phyloP scores from a whole-genome alignment of 2,113 vertebrate species.

The Bubalus kerabau region DNA sequence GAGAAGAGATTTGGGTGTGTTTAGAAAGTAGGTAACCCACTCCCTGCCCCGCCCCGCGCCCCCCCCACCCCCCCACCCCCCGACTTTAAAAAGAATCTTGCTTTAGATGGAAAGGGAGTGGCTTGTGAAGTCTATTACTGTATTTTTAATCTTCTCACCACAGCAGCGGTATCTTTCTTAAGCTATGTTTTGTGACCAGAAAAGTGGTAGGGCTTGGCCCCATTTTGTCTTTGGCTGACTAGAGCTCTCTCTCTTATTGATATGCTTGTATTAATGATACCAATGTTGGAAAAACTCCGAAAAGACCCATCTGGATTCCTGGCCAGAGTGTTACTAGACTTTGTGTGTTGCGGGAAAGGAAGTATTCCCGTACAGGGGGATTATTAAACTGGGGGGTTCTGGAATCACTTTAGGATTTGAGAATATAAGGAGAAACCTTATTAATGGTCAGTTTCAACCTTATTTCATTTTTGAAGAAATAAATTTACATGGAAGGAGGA shows the following conservation, averaged over 20 bases:
- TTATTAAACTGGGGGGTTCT: not conserved
- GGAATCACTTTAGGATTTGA: not conserved
- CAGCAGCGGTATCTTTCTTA: not conserved
- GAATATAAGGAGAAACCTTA: not conserved
- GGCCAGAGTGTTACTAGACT: not conserved
- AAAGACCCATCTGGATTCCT: not conserved
- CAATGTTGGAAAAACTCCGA: constrained; percentile 7
- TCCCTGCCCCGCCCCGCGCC: no score
- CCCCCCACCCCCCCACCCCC: no score
- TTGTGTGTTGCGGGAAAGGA: not conserved
- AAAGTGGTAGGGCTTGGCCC: not conserved
- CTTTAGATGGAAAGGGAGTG: not conserved
- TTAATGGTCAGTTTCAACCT: not conserved
- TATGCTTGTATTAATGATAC: not conserved
- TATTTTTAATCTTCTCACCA: not conserved
- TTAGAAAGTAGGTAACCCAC: not conserved
- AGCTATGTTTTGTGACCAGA: not conserved
- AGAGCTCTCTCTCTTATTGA: not conserved
- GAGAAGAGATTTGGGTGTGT: not conserved
- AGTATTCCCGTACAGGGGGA: not conserved
- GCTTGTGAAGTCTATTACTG: not conserved
- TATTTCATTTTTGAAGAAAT: not conserved
- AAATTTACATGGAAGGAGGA: not conserved
- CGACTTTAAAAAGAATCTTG: not conserved
- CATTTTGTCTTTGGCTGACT: not conserved